Evolutionary conservation across 2,113 vertebrate species (phyloP), one percentile per base, ranked within the genome.

Genomic region (Podarcis raffonei): DNA sequence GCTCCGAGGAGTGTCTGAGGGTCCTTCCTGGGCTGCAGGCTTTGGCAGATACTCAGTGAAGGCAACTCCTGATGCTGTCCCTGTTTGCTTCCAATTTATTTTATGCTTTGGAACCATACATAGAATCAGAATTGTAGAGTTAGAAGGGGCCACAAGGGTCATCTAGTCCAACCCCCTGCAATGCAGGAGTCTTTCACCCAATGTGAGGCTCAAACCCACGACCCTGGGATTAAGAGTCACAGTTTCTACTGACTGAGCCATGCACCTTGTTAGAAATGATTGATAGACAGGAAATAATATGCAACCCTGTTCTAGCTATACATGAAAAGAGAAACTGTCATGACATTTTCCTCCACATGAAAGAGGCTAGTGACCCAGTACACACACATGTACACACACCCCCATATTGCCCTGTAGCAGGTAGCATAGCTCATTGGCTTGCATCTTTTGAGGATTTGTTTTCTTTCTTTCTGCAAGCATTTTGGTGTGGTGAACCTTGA

Each of bases 91-190:
- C 53, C 89, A 30, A 0, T 57, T 90, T 23, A 13, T 35, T 92
- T 68, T 74, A 78, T 77, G 89, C 48, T 90, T 72, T 37, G 13
- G 39, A 83, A 89, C 90, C 85, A 92, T 65, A 53, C 48, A 12
- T 53, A 11, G 9, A 53, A 53, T 53, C 48, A 53, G 48, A 53
- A 53, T 11, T 53, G 48, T 53, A 53, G 48, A 53, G 48, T 53
- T 53, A 11, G 48, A 53, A 53, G 48, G 11, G 48, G 2, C 9
- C 48, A 53, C 48, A 53, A 53, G 48, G 48, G 48, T 53, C 11
- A 11, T 53, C 48, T 53, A 53, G 48, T 53, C 48, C 48, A 53
- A 53, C 48, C 48, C 48, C 48, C 48, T 53, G 11, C 48, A 53
- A 12, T 12, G 48, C 48, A 53, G 48, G 48, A 53, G 48, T 53